Evolutionary conservation across 2,113 vertebrate species (phyloP).

Genomic region (Odontophorus gujanensis): DNA sequence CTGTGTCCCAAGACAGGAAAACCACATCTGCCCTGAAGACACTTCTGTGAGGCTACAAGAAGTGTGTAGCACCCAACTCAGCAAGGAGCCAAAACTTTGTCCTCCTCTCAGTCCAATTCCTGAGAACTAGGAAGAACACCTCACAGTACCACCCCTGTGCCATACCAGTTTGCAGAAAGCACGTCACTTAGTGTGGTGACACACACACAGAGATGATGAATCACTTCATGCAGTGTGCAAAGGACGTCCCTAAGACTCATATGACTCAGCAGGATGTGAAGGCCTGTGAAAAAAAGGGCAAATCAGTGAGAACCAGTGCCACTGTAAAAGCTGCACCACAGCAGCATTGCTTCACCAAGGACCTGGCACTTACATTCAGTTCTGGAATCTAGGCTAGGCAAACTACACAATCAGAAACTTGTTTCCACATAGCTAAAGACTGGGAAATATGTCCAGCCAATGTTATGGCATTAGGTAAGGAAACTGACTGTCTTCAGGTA

Average conservation of each 20-base stretch:
- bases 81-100: not conserved
- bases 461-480: not conserved
- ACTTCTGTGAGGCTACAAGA: not conserved
- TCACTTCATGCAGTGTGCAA: not conserved
- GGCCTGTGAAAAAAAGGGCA: not conserved
- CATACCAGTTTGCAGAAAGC: not conserved
- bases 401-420: not conserved
- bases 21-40: not conserved
- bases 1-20: not conserved
- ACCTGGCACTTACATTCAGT: not conserved
- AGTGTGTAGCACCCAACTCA: not conserved
- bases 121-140: not conserved
- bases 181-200: not conserved
- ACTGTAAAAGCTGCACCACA: not conserved
- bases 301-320: not conserved
- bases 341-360: not conserved
- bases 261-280: not conserved
- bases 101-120: not conserved
- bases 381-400: not conserved
- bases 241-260: not conserved
- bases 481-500: not conserved
- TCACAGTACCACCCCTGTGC: rapidly evolving
- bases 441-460: not conserved
- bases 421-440: not conserved
- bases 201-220: not conserved